A percentile compares a stretch with the other conserved stretches of the same genome.
Evolutionary conservation across 2,113 vertebrate species (phyloP).

Genomic region (Lonchura striata): DNA sequence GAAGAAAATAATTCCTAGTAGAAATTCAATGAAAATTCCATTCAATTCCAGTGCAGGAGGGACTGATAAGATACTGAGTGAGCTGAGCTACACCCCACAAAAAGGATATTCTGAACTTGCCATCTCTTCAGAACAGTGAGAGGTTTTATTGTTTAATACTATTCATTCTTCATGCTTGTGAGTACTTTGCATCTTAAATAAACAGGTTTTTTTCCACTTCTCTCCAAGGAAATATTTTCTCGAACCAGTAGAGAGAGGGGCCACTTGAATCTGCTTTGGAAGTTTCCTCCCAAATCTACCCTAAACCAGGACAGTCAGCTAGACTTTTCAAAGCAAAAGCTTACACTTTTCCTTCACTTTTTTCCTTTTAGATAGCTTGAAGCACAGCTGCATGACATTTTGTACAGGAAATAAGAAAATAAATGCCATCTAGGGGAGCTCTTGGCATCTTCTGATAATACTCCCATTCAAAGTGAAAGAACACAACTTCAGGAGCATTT

Average conservation of each 20-base stretch:
- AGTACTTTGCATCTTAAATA: not conserved
- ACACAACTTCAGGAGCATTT: not conserved
- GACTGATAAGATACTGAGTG: not conserved
- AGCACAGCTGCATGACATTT: not conserved
- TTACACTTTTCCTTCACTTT: not conserved
- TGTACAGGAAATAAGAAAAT: not conserved
- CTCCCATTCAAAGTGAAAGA: not conserved
- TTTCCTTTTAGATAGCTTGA: not conserved
- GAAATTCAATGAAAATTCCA: not conserved
- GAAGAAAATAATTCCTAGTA: constrained; percentile 6
- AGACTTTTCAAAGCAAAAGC: not conserved
- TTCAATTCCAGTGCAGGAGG: not conserved
- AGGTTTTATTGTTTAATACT: not conserved
- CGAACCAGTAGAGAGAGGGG: not conserved
- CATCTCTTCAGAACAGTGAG: not conserved
- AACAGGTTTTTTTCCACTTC: not conserved
- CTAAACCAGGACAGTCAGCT: not conserved
- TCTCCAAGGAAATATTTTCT: not conserved
- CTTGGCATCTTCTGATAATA: not conserved
- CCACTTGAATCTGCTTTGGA: not conserved
- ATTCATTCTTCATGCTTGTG: not conserved
- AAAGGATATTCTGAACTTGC: not conserved
- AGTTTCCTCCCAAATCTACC: not conserved
- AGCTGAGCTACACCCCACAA: not conserved
- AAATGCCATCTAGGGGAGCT: not conserved